A percentile compares a stretch with the other conserved stretches of the same genome.
phyloP scores from a whole-genome alignment of 2,888 invertebrate species.

The Orthonevra nobilis region DNA sequence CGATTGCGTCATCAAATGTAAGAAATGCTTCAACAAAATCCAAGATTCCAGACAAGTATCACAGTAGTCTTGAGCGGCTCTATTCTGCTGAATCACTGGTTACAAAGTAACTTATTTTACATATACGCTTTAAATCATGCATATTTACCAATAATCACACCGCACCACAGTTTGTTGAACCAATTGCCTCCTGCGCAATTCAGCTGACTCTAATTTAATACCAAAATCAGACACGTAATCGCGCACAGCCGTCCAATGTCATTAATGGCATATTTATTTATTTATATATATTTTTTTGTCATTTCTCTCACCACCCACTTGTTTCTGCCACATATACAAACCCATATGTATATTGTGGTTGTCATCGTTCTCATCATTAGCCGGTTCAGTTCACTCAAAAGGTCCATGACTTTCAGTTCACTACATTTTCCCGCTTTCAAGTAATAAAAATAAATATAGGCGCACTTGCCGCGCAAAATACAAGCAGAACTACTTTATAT shows the following conservation, averaged over 20 bases:
- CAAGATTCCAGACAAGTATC: too few species aligned
- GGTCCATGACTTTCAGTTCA: constrained; percentile 52
- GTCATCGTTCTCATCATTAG: constrained; percentile 27
- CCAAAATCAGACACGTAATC: constrained; percentile 25
- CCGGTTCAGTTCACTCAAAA: constrained; percentile 36
- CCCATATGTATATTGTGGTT: too few species aligned
- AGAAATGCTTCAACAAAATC: too few species aligned
- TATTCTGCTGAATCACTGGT: too few species aligned
- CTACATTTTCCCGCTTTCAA: not conserved
- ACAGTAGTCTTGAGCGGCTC: too few species aligned
- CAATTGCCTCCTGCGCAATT: constrained; percentile 1
- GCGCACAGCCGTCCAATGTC: too few species aligned
- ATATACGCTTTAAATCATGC: too few species aligned
- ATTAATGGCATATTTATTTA: too few species aligned
- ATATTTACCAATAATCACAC: too few species aligned
- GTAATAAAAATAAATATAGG: constrained; percentile 37
- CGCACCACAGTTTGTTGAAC: constrained; percentile 5
- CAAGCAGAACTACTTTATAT: constrained; percentile 14
- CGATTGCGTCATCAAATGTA: too few species aligned
- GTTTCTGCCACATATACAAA: not conserved
- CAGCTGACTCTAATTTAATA: constrained; percentile 12
- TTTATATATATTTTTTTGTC: too few species aligned
- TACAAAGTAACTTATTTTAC: too few species aligned
- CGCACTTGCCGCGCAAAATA: not conserved
- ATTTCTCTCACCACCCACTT: not conserved